phyloP scores from a whole-genome alignment of 2,888 invertebrate genomes.

The Zygaena filipendulae region DNA sequence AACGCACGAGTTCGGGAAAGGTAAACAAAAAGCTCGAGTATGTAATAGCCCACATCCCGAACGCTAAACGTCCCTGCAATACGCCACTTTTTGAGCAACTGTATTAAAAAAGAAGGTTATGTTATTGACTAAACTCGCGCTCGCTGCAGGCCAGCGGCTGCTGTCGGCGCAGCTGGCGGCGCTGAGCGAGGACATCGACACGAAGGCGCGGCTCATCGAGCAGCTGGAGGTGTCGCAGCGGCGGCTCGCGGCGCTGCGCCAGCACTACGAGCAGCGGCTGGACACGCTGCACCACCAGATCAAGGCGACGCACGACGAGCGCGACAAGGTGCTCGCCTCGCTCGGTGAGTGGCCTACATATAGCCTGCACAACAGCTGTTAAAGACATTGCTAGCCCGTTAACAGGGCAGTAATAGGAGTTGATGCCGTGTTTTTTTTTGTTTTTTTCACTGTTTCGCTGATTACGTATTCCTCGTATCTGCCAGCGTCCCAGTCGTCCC shows the following conservation, averaged over 20 bases:
- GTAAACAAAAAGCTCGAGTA: too few relatives aligned
- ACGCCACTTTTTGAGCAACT: too few relatives aligned
- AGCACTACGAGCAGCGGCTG: slow-evolving; percentile 94
- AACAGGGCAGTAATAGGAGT: not conserved
- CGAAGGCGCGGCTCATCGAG: slow-evolving; percentile 94
- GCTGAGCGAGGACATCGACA: slow-evolving; percentile 92
- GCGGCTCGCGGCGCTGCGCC: slow-evolving; percentile 83
- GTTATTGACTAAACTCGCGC: too few relatives aligned
- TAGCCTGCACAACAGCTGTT: too few relatives aligned
- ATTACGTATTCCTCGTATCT: too few relatives aligned
- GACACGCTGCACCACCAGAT: slow-evolving; percentile 86
- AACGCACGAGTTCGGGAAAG: too few relatives aligned
- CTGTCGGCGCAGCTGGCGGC: slow-evolving; percentile 87
- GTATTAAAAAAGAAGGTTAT: too few relatives aligned
- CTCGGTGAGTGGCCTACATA: slow-evolving; percentile 31
- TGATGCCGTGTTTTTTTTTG: not conserved
- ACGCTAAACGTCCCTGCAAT: too few relatives aligned
- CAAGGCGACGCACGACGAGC: slow-evolving; percentile 87
- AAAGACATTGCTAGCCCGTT: too few relatives aligned
- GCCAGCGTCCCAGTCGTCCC: slow-evolving; percentile 59
- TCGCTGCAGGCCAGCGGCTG: slow-evolving; percentile 48
- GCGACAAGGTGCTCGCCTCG: slow-evolving; percentile 86
- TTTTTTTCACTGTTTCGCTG: not conserved
- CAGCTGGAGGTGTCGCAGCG: slow-evolving; percentile 92
- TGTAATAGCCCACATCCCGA: too few relatives aligned